Conservation (phyloP, 2,888 invertebrate species). For the Nomada ferruginata region DNA sequence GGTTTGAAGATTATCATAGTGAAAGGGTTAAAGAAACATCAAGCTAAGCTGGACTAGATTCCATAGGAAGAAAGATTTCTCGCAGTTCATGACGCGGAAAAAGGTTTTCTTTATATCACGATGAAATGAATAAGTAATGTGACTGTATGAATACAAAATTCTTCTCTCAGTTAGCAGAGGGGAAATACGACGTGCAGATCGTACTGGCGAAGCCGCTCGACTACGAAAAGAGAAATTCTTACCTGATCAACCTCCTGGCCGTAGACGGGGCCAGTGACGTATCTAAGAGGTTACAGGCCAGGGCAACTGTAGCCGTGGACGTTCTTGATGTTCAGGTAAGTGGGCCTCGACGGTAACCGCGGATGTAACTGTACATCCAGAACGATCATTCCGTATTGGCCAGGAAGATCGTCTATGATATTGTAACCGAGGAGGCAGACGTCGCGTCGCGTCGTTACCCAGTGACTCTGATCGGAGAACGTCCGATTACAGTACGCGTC, state of each 20-base stretch:
- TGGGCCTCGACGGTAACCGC: slow-evolving; percentile 53
- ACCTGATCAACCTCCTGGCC: slow-evolving; percentile 89
- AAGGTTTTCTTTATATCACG: not conserved
- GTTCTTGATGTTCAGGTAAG: slow-evolving; percentile 89
- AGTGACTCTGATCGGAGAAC: slow-evolving; percentile 49
- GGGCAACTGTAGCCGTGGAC: slow-evolving; percentile 90
- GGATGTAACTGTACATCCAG: slow-evolving; percentile 54
- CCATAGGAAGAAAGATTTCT: too few species aligned
- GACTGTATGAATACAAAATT: not conserved
- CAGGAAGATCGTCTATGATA: slow-evolving; percentile 41
- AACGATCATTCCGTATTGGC: slow-evolving; percentile 33
- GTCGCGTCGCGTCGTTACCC: slow-evolving; percentile 29
- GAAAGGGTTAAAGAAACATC: too few species aligned
- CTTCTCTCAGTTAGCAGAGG: slow-evolving; percentile 86
- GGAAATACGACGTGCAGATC: slow-evolving; percentile 89
- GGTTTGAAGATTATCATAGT: too few species aligned
- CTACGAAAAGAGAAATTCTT: slow-evolving; percentile 91
- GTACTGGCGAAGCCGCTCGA: slow-evolving; percentile 89
- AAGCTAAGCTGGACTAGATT: too few species aligned
- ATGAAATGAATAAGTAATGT: not conserved
- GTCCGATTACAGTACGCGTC: slow-evolving; percentile 12
- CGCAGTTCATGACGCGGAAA: too few species aligned
- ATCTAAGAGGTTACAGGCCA: slow-evolving; percentile 87
- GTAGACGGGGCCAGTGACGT: slow-evolving; percentile 87
- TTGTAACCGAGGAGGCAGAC: slow-evolving; percentile 21